Evolutionary conservation across 2,888 invertebrate species (phyloP).

Genomic region (Papilio demoleus): DNA sequence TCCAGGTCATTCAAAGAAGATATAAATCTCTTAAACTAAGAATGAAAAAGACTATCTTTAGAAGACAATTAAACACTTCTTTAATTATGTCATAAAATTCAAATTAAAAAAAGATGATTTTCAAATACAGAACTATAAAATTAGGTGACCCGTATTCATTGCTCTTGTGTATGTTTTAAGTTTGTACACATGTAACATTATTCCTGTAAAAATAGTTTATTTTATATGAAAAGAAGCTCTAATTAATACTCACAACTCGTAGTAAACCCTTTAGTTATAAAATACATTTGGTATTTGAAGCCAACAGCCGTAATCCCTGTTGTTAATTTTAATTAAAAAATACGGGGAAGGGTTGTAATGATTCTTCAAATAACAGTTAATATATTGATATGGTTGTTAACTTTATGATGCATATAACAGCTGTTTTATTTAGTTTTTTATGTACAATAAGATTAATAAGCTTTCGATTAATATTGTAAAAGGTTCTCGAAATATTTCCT

Average conservation of each 20-base stretch:
- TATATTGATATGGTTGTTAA: constrained; percentile 28
- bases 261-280: constrained; percentile 19
- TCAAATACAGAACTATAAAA: too few species aligned
- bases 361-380: constrained; percentile 31
- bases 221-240: neutral
- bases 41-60: too few species aligned
- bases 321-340: constrained; percentile 39
- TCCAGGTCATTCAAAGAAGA: too few species aligned
- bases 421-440: neutral
- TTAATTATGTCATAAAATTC: too few species aligned
- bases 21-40: too few species aligned
- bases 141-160: too few species aligned
- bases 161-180: too few species aligned
- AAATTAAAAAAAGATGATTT: too few species aligned
- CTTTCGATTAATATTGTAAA: neutral
- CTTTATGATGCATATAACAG: neutral
- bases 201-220: neutral
- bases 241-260: constrained; percentile 4
- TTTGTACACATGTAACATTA: neutral
- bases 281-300: constrained; percentile 24
- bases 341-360: constrained; percentile 31
- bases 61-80: too few species aligned
- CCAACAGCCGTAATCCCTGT: constrained; percentile 23
- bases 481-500: neutral
- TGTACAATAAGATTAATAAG: neutral